Base-by-base conservation (phyloP, 2,888 invertebrate species). In the Harmothoe impar region DNA sequence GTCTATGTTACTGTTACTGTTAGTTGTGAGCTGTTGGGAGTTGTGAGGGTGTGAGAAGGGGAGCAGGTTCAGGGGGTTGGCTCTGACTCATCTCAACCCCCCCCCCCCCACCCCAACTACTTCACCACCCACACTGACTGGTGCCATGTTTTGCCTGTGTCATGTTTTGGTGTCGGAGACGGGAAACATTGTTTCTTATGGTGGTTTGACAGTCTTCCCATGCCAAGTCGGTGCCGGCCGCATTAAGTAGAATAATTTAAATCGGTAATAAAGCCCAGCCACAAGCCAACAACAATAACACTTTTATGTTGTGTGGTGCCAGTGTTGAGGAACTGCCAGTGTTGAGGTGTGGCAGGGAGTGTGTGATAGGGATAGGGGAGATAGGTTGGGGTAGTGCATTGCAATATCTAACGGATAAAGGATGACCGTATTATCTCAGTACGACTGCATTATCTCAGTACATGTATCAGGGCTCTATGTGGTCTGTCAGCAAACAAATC, bases 191-290 rank as follows among this genome's bases (percentile, higher is more conserved):
- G 25, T 72, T 72, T 29, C 72, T 72, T 72, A 20, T 23, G 7
- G 29, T 29, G n/a, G 31, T 25, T 72, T 72, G 72, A 20, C 81
- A 81, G 81, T 81, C 35, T 35, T 81, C 81, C 81, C 81, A 43
- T 33, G 81, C 15, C 43, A 33, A 43, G 35, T 12, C 81, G 23
- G 81, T 35, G 81, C 25, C 81, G 43, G 23, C 81, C 43, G 81
- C 43, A 81, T 81, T 81, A 43, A 81, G 35, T 35, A 81, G 81
- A 35, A 81, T 81, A 81, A 81, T 81, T 81, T 35, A 81, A 81
- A 81, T 43, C 81, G 35, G 81, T 81, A 81, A 81, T 81, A 81
- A 81, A 81, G 81, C 33, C 20, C 0, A 33, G 43, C 81, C 81
- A 43, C 12, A n/a, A 12, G 81, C 81, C 23, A 81, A 81, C 33